Evolutionary conservation across 2,888 invertebrate species (phyloP), one percentile per base, ranked within the genome.

Genomic region (Epistrophe eligans): DNA sequence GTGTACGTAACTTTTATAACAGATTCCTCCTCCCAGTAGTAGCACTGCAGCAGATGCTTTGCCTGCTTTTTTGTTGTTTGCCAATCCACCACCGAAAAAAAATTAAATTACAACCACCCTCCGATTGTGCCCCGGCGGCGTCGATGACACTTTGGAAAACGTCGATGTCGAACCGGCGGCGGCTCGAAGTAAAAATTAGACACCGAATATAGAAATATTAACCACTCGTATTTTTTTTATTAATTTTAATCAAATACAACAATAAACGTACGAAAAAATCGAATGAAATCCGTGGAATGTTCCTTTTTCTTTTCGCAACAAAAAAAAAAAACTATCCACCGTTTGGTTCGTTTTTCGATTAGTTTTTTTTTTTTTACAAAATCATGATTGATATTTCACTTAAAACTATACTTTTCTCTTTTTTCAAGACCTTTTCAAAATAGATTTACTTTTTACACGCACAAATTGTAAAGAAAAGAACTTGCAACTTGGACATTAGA

Each of bases 31-130:
- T 74, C 24, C 43, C 43, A 17, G 57, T 35, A 24, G 57, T 35
- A 66, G 58, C 77, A 71, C 2, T 24, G 57, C 50, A 77, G 71
- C 82, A 77, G 82, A 57, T 73, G 77, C 58, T 77, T 11, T 11
- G 11, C 40, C 58, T 66, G 55, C 35, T 35, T 35, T 58, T 35
- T 60, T 58, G 35, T 62, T 38, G 40, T 64, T 71, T 62, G 57
- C 57, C n/a, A 79, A 84, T 76, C 84, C 84, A 79, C 84, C 80
- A 84, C 80, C 71, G 24, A 28, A 80, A 84, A 52, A 77, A 45
- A 35, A 35, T 15, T 60, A 79, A 67, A 19, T 11, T 28, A 73
- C 72, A 70, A 62, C 72, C 73, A 84, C 76, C 80, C 60, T 64
- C 62, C 43, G 72, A 72, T 35, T 62, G 81, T 77, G 35, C 32